Evolutionary conservation across 2,113 vertebrate genomes (phyloP), one percentile per base, ranked within the genome.

Genomic region (Sakesphorus luctuosus): DNA sequence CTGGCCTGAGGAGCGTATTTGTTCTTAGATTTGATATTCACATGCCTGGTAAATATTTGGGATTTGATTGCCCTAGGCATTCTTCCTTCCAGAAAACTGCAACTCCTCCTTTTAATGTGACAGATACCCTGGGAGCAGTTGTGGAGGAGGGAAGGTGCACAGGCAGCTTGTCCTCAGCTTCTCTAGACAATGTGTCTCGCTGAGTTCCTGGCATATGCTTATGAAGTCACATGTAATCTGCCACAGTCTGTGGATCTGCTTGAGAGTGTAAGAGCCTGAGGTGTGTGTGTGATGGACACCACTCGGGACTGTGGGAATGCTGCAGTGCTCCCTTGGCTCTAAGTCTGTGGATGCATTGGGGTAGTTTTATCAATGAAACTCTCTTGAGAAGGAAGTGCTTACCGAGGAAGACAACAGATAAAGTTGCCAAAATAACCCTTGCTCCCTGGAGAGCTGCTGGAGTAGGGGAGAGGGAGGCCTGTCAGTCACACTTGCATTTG

Each of bases 241-340:
- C 36, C 62, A 10, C 59, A 69, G 44, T 40, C 13, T 2, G 13
- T 38, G 55, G 50, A 62, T 89, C 33, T 36, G 0, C 36, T 55
- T 8, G 24, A 28, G 69, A 52, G 49, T 3, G 33, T 73, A 28
- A 46, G 47, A 90, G 44, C 50, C 65, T 9, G 71, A 58, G 52
- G 35, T 47, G 7, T 0, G 0, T 7, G 26, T n/a, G 63, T 38
- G 84, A 47, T 29, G 40, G 65, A 56, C 14, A 10, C n/a, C 1
- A 2, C 46, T 69, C 0, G 0, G 8, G 55, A 44, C 31, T 86
- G 73, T 0, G 44, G 80, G 67, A 56, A 7, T 16, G 28, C 35
- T 65, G 40, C n/a, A 11, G 53, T 0, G 18, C 31, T 92, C 31
- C 2, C 56, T 62, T 50, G 56, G 46, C 29, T 89, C 19, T 28